Base-by-base conservation (phyloP, 2,797 vertebrate species). In the Phalloptychus januarius region DNA sequence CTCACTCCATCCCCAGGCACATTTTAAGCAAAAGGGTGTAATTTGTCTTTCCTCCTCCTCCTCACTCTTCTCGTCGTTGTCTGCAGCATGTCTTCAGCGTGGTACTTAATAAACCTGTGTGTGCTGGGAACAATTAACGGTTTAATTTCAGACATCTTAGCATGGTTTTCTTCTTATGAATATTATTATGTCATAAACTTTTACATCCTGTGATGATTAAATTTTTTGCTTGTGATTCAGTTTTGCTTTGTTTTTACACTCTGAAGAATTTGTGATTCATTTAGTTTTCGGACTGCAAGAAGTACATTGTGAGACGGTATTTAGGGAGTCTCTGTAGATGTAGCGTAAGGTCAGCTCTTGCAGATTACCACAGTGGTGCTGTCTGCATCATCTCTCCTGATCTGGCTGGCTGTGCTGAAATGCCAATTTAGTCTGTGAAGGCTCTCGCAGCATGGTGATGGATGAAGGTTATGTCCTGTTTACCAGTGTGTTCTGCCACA, bases 381-480 rank as follows among this genome's bases (percentile, higher is more conserved):
- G 77, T 85, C 75, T 79, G 84, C 80, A 83, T 87, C 77, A 79
- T 90, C 89, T 80, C 72, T 87, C 85, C 71, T 74, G 75, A 48
- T 86, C 86, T 75, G 75, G 61, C 80, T 63, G 81, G 77, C 80
- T 75, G 84, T 79, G 74, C 75, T 61, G 83, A 91, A 93, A 92
- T 85, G 88, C 78, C 91, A 90, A 78, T 89, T 88, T 85, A 63
- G 88, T 74, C 79, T 54, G 89, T 63, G 45, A 82, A 81, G 78
- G 83, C 81, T 86, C 84, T 80, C 2, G 10, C 71, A 45, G 87
- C 72, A 45, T 80, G 46, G 88, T 42, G 20, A 76, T 48, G 85
- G 85, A 85, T 91, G 89, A 89, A 88, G 87, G 82, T 74, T 85
- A 81, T 65, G 87, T 31, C 75, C 79, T 84, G 85, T 91, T 91